Base-by-base conservation (phyloP, 2,113 vertebrate species). In the Onychostoma macrolepis region DNA sequence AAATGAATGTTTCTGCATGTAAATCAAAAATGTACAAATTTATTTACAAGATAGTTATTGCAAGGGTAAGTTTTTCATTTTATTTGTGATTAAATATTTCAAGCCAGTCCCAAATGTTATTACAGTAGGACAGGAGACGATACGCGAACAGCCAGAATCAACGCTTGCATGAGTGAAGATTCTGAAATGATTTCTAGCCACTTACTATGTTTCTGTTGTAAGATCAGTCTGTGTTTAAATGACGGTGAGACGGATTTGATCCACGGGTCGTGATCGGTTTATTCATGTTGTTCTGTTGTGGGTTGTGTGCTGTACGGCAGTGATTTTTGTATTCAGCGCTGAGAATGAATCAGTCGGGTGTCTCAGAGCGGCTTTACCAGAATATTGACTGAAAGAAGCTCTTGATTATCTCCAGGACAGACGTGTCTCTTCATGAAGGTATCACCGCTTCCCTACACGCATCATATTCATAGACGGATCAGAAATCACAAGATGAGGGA, bases 381-480 rank as follows among this genome's bases (percentile, higher is more conserved):
- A 75, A 45, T 75, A 76, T 45, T 76, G 72, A 76, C 41, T 76
- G 72, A 48, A 48, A 76, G 72, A 45, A 76, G 63, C 63, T 67
- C 26, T 28, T 67, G 63, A 67, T 67, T 67, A 28, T 30, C 63
- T 67, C 26, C 63, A 67, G 26, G 26, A 67, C 63, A n/a, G 36
- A 71, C 67, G 9, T 1, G 33, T 36, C 36, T 74, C 71, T 41
- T 74, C 71, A 26, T 45, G 72, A 76, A 45, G 41, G 41, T 76
- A 17, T 76, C 72, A 2, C 7, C 0, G 21, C 53, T 58, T 1
- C 19, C 24, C 24, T 6, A 3, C 72, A 13, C 24, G n/a, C n/a
- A 13, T 28, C 41, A 76, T 48, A 76, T 76, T 76, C 72, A 48
- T 48, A 76, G 24, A 48, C 12, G 38, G 24, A 45, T 75, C 72